Conservation (phyloP, 2,113 vertebrate genomes). For the Myrmophylax atrothorax region DNA sequence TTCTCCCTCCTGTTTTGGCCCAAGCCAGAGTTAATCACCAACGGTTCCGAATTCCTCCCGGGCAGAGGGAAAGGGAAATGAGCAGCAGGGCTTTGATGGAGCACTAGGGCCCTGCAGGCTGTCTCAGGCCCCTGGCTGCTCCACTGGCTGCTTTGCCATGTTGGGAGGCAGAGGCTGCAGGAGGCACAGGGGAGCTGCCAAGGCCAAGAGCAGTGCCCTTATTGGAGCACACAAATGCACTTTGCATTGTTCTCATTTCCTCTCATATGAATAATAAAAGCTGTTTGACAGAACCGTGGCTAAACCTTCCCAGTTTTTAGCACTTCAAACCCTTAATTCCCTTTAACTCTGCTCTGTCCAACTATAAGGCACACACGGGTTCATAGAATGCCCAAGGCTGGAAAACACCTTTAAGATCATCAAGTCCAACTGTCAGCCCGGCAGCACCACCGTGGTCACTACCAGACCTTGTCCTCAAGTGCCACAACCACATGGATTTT, state of each 20-base stretch:
- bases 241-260: slow-evolving; percentile 17
- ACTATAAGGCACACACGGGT: not conserved
- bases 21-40: not conserved
- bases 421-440: too few relatives aligned
- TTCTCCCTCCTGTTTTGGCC: not conserved
- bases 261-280: not conserved
- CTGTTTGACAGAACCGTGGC: not conserved
- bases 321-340: not conserved
- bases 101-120: not conserved
- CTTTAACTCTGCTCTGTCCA: not conserved
- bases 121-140: not conserved
- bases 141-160: not conserved
- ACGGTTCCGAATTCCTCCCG: accelerated
- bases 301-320: not conserved
- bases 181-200: not conserved
- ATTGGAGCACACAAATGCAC: not conserved
- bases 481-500: not conserved
- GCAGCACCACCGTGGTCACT: not conserved
- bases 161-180: not conserved
- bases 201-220: not conserved
- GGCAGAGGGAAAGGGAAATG: slow-evolving; percentile 16
- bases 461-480: not conserved
- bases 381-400: accelerated
- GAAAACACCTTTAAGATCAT: not conserved
- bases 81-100: not conserved